A percentile compares a stretch with the other conserved stretches of the same genome.
phyloP scores from a whole-genome alignment of 2,888 invertebrate species.

The Drosophila mayaguana region DNA sequence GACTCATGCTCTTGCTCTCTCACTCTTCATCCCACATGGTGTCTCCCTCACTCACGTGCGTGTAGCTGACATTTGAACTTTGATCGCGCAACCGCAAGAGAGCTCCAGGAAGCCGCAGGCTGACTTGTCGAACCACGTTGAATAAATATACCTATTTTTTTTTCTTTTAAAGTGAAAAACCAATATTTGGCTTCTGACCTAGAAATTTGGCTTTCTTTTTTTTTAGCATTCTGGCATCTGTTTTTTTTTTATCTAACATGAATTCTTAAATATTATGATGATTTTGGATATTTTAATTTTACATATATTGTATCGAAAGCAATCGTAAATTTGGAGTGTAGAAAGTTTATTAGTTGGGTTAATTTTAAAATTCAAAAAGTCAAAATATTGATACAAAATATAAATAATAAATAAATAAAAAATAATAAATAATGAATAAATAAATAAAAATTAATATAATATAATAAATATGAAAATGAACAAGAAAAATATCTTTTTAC shows the following conservation, averaged over 20 bases:
- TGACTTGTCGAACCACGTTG: slow-evolving; percentile 33
- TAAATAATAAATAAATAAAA: not conserved
- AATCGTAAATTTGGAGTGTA: not conserved
- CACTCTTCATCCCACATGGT: slow-evolving; percentile 9
- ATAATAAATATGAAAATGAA: too few species aligned
- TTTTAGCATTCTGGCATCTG: slow-evolving; percentile 31
- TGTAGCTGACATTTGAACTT: slow-evolving; percentile 73
- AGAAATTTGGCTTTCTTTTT: slow-evolving; percentile 71
- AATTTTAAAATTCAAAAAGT: not conserved
- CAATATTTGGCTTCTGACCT: slow-evolving; percentile 55
- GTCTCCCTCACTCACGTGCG: slow-evolving; percentile 16
- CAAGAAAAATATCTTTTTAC: too few species aligned
- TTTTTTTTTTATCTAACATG: slow-evolving; percentile 13
- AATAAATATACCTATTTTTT: slow-evolving; percentile 65
- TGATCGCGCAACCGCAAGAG: slow-evolving; percentile 65
- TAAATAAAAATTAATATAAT: not conserved
- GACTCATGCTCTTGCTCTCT: slow-evolving; percentile 55
- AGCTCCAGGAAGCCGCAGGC: slow-evolving; percentile 19
- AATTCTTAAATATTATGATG: slow-evolving; percentile 3
- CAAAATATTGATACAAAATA: not conserved
- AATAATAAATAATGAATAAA: not conserved
- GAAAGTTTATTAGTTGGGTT: not conserved
- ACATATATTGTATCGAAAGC: not conserved
- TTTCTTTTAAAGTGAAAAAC: slow-evolving; percentile 23
- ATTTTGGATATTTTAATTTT: not conserved